Percentiles rank a stretch among this genome's conserved stretches.
Conservation (phyloP, 64 coral and sea anemone genomes). For the Pocillopora verrucosa region DNA sequence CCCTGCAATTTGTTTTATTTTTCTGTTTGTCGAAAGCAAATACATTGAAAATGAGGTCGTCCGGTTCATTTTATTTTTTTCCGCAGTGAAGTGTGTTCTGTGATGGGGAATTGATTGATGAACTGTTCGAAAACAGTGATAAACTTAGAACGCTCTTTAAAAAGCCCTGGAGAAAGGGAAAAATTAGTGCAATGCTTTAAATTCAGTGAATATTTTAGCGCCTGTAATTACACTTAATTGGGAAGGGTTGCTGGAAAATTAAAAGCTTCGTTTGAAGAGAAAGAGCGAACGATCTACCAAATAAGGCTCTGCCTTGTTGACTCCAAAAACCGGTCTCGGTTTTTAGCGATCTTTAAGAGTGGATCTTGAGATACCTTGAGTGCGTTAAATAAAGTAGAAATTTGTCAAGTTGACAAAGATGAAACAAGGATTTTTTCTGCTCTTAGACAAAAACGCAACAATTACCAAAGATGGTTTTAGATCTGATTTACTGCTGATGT, state of each 20-base stretch:
- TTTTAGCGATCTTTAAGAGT: not conserved
- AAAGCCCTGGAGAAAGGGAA: not conserved
- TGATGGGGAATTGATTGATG: conserved; percentile 21
- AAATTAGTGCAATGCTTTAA: not conserved
- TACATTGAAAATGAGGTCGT: conserved; percentile 2
- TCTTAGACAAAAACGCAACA: too few species aligned
- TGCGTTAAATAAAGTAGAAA: too few species aligned
- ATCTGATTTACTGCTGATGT: not conserved
- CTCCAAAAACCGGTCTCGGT: not conserved
- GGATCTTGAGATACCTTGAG: too few species aligned
- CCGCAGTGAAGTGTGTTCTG: conserved; percentile 7
- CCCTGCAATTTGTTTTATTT: conserved; percentile 12
- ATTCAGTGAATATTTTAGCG: conserved; percentile 13
- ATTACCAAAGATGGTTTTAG: too few species aligned
- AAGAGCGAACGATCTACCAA: not conserved
- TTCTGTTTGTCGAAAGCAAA: conserved; percentile 17
- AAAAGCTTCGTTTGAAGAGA: not conserved
- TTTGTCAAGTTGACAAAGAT: too few species aligned
- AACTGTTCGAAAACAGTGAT: conserved; percentile 7
- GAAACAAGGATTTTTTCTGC: too few species aligned
- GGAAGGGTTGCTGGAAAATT: conserved; percentile 12
- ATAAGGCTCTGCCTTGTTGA: not conserved
- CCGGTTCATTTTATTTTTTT: conserved; percentile 15
- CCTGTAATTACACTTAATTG: not conserved
- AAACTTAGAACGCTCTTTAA: not conserved